Evolutionary conservation across 2,113 vertebrate genomes (phyloP), one percentile per base, ranked within the genome.

Genomic region (Acrocephalus kingi): DNA sequence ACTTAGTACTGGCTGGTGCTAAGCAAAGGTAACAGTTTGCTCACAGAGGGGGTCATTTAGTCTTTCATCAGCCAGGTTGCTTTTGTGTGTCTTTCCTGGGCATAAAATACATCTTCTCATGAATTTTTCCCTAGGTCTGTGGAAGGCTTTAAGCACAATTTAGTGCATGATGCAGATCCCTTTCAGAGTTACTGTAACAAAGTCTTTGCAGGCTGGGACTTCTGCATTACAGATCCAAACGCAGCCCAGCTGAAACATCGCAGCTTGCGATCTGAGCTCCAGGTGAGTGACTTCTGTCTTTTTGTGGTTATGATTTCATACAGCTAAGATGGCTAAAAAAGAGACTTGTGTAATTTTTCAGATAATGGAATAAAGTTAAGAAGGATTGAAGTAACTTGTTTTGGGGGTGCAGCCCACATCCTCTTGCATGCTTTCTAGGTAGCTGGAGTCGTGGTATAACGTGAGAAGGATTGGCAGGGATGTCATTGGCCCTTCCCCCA

Each of bases 131-230:
- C 9, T 90, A 99, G 99, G 95, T 99, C 98, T 2, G 98, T 98
- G 45, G 96, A 97, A 7, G 99, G 99, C 10, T 99, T 99, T 96
- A 99, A 98, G 77, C 98, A 97, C 33, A 99, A 98, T 87, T 97
- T 99, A 91, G 91, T 99, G 61, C 97, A 98, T 62, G 97, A 97
- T 33, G 98, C 98, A 96, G 98, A 99, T 67, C 98, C 98, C 27
- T 99, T 99, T 89, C 99, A 99, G 97, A 99, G 98, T 89, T 99
- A 99, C 86, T 99, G 99, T 97, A 99, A 99, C 95, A 99, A 99
- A 97, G 97, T 99, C 71, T 99, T 99, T 88, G 98, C 99, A 0
- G 99, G 99, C 92, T 99, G 99, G 99, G 99, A 99, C 89, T 99
- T 99, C 97, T 99, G 99, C 89, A 99, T 99, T 95, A 99, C 98